Evolutionary conservation across 2,797 vertebrate species (phyloP).

Genomic region (Myotis vivesi): DNA sequence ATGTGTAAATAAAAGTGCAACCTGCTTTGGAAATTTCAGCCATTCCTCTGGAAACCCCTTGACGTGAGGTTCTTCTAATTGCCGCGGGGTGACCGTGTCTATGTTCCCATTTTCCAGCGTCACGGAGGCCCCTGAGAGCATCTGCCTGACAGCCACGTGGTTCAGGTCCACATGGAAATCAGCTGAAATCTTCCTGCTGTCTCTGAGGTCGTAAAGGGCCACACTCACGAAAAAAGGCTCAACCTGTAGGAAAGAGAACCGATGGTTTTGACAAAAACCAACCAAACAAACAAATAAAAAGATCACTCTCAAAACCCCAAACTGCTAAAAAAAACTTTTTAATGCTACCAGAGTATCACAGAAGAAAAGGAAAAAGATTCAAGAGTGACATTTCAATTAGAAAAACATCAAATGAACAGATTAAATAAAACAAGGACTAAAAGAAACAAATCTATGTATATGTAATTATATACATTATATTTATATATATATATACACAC

Average conservation of each 20-base stretch:
- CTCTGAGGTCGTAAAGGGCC: slow-evolving; percentile 92
- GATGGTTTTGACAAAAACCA: neutral
- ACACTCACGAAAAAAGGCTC: slow-evolving; percentile 96
- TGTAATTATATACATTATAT: neutral
- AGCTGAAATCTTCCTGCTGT: slow-evolving; percentile 94
- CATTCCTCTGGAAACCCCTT: slow-evolving; percentile 91
- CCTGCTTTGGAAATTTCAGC: slow-evolving; percentile 96
- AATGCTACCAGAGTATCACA: neutral
- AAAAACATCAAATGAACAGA: neutral
- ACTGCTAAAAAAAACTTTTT: neutral
- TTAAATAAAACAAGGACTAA: neutral
- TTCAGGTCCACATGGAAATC: slow-evolving; percentile 98
- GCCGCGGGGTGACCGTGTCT: slow-evolving; percentile 84
- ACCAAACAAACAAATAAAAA: neutral
- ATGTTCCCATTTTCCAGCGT: slow-evolving; percentile 89
- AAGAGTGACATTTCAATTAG: neutral
- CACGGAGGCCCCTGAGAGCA: slow-evolving; percentile 78
- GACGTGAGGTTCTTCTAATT: slow-evolving; percentile 88
- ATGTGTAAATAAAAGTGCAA: slow-evolving; percentile 75
- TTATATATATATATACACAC: too few relatives aligned
- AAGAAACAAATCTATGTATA: neutral
- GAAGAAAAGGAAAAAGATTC: neutral
- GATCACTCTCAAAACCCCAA: neutral
- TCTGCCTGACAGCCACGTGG: slow-evolving; percentile 87
- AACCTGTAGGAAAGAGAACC: slow-evolving; percentile 85